A percentile compares a stretch with the other conserved stretches of the same genome.
Evolutionary conservation across 1,140 invertebrate species (phyloP).

Genomic region (Notospermus geniculatus): DNA sequence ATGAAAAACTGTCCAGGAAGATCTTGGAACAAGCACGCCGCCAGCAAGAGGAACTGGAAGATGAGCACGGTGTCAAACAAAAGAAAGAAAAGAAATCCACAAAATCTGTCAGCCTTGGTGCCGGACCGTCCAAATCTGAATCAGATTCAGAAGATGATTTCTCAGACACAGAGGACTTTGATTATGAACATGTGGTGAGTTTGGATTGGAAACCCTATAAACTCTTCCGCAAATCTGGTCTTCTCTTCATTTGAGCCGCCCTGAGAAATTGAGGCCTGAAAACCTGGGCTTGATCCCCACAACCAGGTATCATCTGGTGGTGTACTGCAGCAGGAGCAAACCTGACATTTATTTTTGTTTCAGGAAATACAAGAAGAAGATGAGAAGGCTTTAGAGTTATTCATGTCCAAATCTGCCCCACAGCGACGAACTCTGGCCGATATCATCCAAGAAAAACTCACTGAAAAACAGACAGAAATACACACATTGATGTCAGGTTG

Average conservation of each 20-base stretch:
- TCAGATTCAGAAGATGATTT: constrained; percentile 7
- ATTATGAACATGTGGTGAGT: constrained; percentile 14
- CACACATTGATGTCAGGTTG: constrained; percentile 79
- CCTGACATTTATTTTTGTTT: no score
- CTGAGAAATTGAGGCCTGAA: no score
- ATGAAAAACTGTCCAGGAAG: constrained; percentile 75
- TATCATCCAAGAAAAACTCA: constrained; percentile 88
- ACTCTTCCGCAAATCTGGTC: no score
- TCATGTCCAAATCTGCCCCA: constrained; percentile 71
- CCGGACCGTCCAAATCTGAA: not conserved
- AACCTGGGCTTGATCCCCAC: no score
- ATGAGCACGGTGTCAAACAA: constrained; percentile 58
- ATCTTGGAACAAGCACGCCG: constrained; percentile 77
- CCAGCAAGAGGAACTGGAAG: constrained; percentile 77
- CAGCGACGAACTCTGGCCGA: constrained; percentile 76
- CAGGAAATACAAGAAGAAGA: constrained; percentile 80
- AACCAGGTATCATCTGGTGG: no score
- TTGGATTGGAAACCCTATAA: no score
- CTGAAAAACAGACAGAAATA: constrained; percentile 88
- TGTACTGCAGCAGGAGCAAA: no score
- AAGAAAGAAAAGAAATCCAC: not conserved
- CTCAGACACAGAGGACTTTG: constrained; percentile 10
- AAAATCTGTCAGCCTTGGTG: constrained; percentile 3
- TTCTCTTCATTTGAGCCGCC: no score
- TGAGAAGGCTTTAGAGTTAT: constrained; percentile 80